Percentiles rank a stretch among this genome's conserved stretches.
These are phyloP conservation scores for Mnemiopsis leidyi DNA, from an alignment of 37 sponge, comb jelly and placozoan species.

Conservation along the genomic window DNA sequence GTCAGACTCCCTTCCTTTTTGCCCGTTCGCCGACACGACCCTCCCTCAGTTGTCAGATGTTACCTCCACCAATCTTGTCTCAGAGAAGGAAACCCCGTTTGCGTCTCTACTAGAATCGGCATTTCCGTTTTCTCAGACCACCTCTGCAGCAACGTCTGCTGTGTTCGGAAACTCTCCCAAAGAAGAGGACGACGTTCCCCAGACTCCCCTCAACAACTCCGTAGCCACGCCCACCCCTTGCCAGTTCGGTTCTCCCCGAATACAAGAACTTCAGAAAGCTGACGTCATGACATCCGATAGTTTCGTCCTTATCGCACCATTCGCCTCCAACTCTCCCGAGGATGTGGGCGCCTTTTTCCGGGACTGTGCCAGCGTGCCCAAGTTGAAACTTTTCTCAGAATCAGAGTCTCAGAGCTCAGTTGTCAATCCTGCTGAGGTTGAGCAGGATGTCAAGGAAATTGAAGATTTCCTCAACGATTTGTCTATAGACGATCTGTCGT, in stretches of 20 bases:
- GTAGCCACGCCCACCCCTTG: background rate
- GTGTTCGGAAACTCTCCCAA: background rate
- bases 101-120: constrained; percentile 58
- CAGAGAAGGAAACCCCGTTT: constrained; percentile 45
- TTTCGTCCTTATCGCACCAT: constrained; percentile 50
- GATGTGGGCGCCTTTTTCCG: constrained; percentile 53
- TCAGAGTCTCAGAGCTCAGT: constrained; percentile 17
- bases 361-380: constrained; percentile 60
- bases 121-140: constrained; percentile 14
- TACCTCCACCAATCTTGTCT: constrained; percentile 6
- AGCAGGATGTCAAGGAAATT: constrained; percentile 45
- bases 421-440: constrained; percentile 33
- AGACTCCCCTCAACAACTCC: background rate
- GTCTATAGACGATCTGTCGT: constrained; percentile 29
- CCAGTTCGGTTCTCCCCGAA: background rate
- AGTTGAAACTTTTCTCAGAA: constrained; percentile 54
- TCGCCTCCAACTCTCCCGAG: constrained; percentile 41
- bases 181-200: background rate
- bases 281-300: constrained; percentile 64
- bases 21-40: constrained; percentile 58
- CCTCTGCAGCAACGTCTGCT: background rate
- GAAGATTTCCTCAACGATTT: constrained; percentile 40
- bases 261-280: background rate
- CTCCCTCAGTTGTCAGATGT: background rate
- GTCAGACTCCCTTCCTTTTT: constrained; percentile 36